Evolutionary conservation across 1,140 invertebrate genomes (phyloP).

Genomic region (Sminthurinus signatus): DNA sequence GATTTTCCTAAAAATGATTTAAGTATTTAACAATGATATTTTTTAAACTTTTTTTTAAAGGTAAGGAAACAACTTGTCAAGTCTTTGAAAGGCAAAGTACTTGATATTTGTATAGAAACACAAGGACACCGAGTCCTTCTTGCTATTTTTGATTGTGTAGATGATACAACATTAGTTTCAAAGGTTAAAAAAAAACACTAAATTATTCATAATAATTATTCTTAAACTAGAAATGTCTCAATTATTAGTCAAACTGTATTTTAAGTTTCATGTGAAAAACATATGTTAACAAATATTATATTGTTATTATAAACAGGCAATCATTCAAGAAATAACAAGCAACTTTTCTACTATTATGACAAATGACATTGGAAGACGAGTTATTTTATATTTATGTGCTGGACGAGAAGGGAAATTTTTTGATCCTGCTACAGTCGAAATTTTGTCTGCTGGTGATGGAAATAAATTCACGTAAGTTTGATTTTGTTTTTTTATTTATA

Average conservation of each 20-base stretch:
- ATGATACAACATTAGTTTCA: conserved; percentile 83
- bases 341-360: conserved; percentile 62
- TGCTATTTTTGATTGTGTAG: conserved; percentile 79
- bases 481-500: too few relatives aligned
- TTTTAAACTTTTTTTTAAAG: conserved; percentile 1
- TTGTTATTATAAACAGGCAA: conserved; percentile 40
- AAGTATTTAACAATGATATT: neutral
- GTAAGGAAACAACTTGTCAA: conserved; percentile 46
- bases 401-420: conserved; percentile 66
- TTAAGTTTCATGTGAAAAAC: too few relatives aligned
- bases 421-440: conserved; percentile 62
- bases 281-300: too few relatives aligned
- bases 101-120: conserved; percentile 73
- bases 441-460: conserved; percentile 63
- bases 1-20: neutral
- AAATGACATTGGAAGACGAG: conserved; percentile 64
- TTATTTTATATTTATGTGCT: conserved; percentile 74
- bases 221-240: too few relatives aligned
- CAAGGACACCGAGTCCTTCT: conserved; percentile 76
- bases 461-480: conserved; percentile 51
- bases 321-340: conserved; percentile 65
- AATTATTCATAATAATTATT: too few relatives aligned
- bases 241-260: too few relatives aligned
- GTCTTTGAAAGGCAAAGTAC: conserved; percentile 71
- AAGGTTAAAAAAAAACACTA: too few relatives aligned